Percentiles rank a stretch among this genome's conserved stretches.
Evolutionary conservation across 2,113 vertebrate genomes (phyloP).

Genomic region (Phylloscopus whistleri): DNA sequence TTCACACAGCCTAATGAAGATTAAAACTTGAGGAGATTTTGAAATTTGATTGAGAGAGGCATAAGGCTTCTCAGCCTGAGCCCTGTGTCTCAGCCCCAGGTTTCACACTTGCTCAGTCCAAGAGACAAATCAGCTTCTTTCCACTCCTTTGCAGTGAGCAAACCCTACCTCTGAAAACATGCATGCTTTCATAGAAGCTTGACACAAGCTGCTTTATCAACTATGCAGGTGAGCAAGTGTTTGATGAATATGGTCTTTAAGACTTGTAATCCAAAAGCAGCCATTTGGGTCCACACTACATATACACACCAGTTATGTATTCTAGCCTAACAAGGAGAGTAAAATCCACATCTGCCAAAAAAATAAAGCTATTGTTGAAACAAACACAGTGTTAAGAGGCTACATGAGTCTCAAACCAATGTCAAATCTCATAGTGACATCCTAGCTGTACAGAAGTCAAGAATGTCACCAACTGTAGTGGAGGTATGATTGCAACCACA

Average conservation of each 20-base stretch:
- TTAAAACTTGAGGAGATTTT: not conserved
- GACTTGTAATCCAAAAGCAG: not conserved
- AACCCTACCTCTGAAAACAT: not conserved
- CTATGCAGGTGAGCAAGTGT: not conserved
- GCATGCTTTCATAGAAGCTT: not conserved
- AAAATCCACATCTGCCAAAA: not conserved
- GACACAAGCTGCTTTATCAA: not conserved
- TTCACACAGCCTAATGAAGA: not conserved
- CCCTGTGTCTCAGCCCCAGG: not conserved
- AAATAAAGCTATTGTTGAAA: not conserved
- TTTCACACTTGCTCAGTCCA: not conserved
- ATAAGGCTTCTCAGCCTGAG: not conserved
- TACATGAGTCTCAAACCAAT: not conserved
- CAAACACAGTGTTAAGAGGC: not conserved
- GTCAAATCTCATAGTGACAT: not conserved
- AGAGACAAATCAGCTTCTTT: not conserved
- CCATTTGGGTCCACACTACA: not conserved
- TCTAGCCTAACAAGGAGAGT: not conserved
- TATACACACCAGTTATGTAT: not conserved
- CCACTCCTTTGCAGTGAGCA: not conserved
- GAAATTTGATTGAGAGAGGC: not conserved
- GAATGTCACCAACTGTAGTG: not conserved
- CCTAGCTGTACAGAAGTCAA: not conserved
- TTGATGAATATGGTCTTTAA: not conserved
- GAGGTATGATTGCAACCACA: not conserved